Percentiles rank a stretch among this genome's conserved stretches.
Evolutionary conservation across 2,113 vertebrate genomes (phyloP).

Genomic region (Tachysurus vachellii): DNA sequence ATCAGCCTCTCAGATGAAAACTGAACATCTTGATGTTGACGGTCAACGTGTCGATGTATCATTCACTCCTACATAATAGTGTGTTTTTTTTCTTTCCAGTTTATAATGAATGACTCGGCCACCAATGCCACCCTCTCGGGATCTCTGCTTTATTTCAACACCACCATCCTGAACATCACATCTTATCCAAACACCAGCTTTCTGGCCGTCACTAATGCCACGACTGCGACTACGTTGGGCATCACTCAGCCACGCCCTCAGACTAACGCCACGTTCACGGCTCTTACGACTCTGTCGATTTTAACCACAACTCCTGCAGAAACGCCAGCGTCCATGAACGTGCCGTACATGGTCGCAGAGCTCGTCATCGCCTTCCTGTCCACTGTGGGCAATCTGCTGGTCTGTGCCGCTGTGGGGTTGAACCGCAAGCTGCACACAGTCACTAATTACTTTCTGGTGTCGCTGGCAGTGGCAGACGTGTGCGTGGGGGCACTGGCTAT

Average conservation of each 20-base stretch:
- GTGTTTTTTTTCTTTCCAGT: neutral
- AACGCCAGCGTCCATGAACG: constrained; percentile 57
- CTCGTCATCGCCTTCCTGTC: constrained; percentile 72
- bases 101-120: constrained; percentile 32
- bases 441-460: constrained; percentile 79
- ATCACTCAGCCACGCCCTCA: constrained; percentile 19
- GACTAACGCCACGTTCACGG: neutral
- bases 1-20: too few relatives aligned
- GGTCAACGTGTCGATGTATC: neutral
- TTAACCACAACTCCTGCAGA: neutral
- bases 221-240: neutral
- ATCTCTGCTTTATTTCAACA: neutral
- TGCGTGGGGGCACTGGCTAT: constrained; percentile 75
- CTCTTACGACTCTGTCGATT: neutral
- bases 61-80: neutral
- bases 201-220: neutral
- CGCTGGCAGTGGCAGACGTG: constrained; percentile 73
- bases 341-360: constrained; percentile 69
- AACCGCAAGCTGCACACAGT: constrained; percentile 72
- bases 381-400: constrained; percentile 68
- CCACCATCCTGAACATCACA: constrained; percentile 22
- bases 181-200: constrained; percentile 22
- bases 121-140: constrained; percentile 13
- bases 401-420: constrained; percentile 71
- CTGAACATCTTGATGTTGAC: neutral